A percentile compares a stretch with the other conserved stretches of the same genome.
phyloP scores from a whole-genome alignment of 2,113 vertebrate genomes.

The Oxygymnocypris stewartii region DNA sequence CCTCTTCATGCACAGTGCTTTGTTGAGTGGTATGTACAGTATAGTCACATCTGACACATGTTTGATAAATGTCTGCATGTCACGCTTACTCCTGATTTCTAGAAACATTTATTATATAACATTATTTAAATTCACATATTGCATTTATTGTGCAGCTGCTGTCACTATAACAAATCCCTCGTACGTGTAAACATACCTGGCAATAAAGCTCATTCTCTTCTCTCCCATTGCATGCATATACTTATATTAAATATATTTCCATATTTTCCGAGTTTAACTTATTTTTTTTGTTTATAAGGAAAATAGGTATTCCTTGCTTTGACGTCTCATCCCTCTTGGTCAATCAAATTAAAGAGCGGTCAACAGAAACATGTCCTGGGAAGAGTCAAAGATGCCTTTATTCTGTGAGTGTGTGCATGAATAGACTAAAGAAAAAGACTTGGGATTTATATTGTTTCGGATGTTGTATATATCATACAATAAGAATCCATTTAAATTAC shows the following conservation, averaged over 20 bases:
- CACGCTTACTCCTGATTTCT: background rate
- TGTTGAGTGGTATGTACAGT: slow-evolving; percentile 44
- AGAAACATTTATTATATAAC: no score
- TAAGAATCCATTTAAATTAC: no score
- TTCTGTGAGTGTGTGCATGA: slow-evolving; percentile 45
- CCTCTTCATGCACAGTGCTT: slow-evolving; percentile 54
- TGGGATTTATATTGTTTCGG: background rate
- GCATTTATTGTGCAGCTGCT: no score
- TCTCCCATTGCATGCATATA: background rate
- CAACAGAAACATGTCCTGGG: slow-evolving; percentile 42
- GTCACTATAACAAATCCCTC: no score
- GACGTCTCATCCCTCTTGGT: slow-evolving; percentile 53
- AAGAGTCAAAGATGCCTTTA: slow-evolving; percentile 53
- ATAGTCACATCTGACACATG: background rate
- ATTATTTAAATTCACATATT: background rate
- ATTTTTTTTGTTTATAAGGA: slow-evolving; percentile 24
- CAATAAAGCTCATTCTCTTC: no score
- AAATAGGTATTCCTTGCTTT: slow-evolving; percentile 49
- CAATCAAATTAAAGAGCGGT: slow-evolving; percentile 56
- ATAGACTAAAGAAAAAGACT: background rate
- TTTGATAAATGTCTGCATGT: no score
- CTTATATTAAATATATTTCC: background rate
- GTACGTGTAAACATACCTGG: no score
- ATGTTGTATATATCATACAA: no score
- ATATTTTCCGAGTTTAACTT: background rate